Percentiles rank a stretch among this genome's conserved stretches.
phyloP scores from a whole-genome alignment of 2,113 vertebrate genomes.

The Dendropsophus ebraccatus region DNA sequence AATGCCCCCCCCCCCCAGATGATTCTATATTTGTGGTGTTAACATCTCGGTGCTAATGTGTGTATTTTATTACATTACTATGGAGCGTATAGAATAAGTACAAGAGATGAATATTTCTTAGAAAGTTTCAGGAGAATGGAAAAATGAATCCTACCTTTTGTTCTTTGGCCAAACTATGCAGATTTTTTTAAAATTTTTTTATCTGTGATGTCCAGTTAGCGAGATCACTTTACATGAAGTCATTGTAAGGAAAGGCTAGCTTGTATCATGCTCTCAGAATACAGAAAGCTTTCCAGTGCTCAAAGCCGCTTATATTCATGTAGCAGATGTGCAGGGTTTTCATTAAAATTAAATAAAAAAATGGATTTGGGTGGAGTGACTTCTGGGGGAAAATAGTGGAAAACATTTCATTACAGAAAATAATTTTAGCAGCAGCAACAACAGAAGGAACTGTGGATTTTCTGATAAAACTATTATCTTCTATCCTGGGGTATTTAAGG shows the following conservation, averaged over 20 bases:
- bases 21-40: conserved; percentile 27
- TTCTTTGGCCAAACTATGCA: not conserved
- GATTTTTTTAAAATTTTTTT: not conserved
- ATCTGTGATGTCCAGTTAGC: conserved; percentile 37
- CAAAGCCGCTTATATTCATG: not conserved
- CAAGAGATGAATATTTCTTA: conserved; percentile 10
- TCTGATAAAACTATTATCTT: conserved; percentile 68
- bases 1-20: conserved; percentile 28
- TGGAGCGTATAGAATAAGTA: not conserved
- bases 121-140: conserved; percentile 16
- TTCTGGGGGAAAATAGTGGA: conserved; percentile 60
- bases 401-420: conserved; percentile 63
- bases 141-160: not conserved
- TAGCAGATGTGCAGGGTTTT: conserved; percentile 19
- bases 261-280: conserved; percentile 34
- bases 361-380: conserved; percentile 58
- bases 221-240: conserved; percentile 17
- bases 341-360: conserved; percentile 57
- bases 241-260: conserved; percentile 16
- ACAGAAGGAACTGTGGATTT: conserved; percentile 53
- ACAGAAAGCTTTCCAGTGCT: conserved; percentile 34
- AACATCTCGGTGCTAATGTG: conserved; percentile 39
- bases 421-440: conserved; percentile 59
- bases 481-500: conserved; percentile 56
- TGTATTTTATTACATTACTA: conserved; percentile 42